A percentile compares a stretch with the other conserved stretches of the same genome.
phyloP scores from a whole-genome alignment of 2,113 vertebrate species.

The Istiophorus platypterus region DNA sequence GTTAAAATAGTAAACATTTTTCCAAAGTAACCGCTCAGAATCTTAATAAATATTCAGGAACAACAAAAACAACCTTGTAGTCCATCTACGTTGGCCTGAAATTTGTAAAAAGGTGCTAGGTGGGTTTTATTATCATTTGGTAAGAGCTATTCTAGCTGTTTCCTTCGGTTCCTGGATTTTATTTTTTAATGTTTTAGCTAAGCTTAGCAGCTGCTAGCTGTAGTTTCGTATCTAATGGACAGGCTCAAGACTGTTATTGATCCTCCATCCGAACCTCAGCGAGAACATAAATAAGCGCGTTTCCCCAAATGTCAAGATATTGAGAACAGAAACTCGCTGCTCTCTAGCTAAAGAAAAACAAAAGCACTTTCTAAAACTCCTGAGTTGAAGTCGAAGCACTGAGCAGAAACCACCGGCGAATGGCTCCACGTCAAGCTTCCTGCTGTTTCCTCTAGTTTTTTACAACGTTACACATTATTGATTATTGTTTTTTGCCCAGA shows the following conservation, averaged over 20 bases:
- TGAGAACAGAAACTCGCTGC: background rate
- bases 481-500: too few relatives aligned
- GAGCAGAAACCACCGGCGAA: too few relatives aligned
- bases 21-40: too few relatives aligned
- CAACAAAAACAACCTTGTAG: too few relatives aligned
- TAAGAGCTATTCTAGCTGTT: background rate
- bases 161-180: background rate
- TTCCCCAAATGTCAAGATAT: background rate
- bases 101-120: background rate
- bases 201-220: background rate
- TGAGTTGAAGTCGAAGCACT: too few relatives aligned
- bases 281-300: background rate
- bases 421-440: background rate
- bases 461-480: too few relatives aligned
- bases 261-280: background rate
- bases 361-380: too few relatives aligned
- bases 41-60: too few relatives aligned
- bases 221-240: background rate
- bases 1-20: too few relatives aligned
- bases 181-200: too few relatives aligned
- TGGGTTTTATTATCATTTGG: background rate
- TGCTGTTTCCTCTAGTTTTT: background rate
- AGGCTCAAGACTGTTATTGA: background rate
- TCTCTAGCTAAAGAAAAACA: too few relatives aligned
- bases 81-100: too few relatives aligned